Percentiles rank a stretch among this genome's conserved stretches.
Conservation (phyloP, 2,113 vertebrate species). For the Pseudorasbora parva region DNA sequence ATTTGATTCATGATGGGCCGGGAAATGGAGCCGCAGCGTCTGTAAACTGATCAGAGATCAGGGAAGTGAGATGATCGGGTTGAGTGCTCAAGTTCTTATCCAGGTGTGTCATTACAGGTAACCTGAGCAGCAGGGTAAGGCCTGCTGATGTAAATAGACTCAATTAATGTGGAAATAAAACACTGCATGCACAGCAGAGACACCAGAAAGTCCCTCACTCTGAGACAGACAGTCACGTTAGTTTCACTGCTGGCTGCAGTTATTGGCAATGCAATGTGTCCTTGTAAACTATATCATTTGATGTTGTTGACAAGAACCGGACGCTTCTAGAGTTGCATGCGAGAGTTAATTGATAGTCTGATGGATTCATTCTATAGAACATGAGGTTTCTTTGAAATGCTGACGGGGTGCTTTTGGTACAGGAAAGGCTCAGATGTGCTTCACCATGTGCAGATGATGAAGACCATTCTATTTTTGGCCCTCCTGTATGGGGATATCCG, state of each 20-base stretch:
- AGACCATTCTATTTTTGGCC: slow-evolving; percentile 49
- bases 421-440: slow-evolving; percentile 45
- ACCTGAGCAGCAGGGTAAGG: slow-evolving; percentile 42
- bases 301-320: slow-evolving; percentile 11
- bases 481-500: slow-evolving; percentile 44
- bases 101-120: slow-evolving; percentile 56
- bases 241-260: slow-evolving; percentile 8
- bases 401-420: slow-evolving; percentile 23
- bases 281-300: slow-evolving; percentile 8
- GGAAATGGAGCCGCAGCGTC: slow-evolving; percentile 5
- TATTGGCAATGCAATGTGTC: slow-evolving; percentile 34
- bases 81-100: slow-evolving; percentile 46
- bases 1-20: slow-evolving; percentile 2
- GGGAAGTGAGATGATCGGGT: slow-evolving; percentile 37
- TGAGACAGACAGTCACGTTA: slow-evolving; percentile 15
- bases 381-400: slow-evolving; percentile 38
- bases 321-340: background rate
- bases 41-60: slow-evolving; percentile 44
- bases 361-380: slow-evolving; percentile 12
- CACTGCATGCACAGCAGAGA: slow-evolving; percentile 29
- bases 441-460: slow-evolving; percentile 42
- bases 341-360: slow-evolving; percentile 16
- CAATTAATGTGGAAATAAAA: slow-evolving; percentile 46
- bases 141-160: slow-evolving; percentile 47
- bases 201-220: background rate